phyloP scores from a whole-genome alignment of 2,113 vertebrate species.

The Machaerirhynchus nigripectus region DNA sequence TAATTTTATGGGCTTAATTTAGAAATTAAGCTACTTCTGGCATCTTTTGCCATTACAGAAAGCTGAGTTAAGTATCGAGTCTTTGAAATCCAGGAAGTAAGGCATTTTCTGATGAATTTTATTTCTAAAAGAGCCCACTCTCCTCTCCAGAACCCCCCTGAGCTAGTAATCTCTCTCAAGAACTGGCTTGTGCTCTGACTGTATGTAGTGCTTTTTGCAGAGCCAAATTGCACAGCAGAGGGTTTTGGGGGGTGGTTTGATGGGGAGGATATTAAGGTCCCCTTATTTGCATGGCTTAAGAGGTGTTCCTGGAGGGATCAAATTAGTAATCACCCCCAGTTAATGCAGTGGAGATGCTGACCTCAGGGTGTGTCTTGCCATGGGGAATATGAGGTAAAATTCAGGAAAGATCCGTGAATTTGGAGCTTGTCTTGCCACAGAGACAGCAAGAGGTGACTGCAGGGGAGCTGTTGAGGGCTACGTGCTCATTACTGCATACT shows the following conservation, averaged over 20 bases:
- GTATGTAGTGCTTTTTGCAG: background rate
- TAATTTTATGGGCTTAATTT: constrained; percentile 5
- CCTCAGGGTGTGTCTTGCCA: background rate
- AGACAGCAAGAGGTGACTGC: background rate
- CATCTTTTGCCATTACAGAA: constrained; percentile 1
- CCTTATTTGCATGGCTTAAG: background rate
- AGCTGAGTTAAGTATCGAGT: background rate
- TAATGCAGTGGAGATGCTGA: background rate
- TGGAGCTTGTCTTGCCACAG: background rate
- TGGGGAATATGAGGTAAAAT: background rate
- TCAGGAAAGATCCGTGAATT: background rate
- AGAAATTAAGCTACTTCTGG: constrained; percentile 19
- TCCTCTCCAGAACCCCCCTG: background rate
- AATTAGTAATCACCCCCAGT: background rate
- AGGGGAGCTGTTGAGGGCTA: background rate
- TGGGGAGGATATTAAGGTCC: background rate
- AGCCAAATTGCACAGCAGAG: background rate
- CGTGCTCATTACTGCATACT: constrained; percentile 16
- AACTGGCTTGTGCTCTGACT: background rate
- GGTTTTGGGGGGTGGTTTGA: background rate
- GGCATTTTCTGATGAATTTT: background rate
- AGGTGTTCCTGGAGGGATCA: background rate
- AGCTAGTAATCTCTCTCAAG: background rate
- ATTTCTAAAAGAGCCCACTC: background rate
- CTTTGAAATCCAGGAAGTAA: constrained; percentile 26